Percentiles rank a stretch among this genome's conserved stretches.
These are phyloP conservation scores for Blastomussa wellsi DNA, from an alignment of 92 coral and sea anemone genomes.

Conservation along the genomic window DNA sequence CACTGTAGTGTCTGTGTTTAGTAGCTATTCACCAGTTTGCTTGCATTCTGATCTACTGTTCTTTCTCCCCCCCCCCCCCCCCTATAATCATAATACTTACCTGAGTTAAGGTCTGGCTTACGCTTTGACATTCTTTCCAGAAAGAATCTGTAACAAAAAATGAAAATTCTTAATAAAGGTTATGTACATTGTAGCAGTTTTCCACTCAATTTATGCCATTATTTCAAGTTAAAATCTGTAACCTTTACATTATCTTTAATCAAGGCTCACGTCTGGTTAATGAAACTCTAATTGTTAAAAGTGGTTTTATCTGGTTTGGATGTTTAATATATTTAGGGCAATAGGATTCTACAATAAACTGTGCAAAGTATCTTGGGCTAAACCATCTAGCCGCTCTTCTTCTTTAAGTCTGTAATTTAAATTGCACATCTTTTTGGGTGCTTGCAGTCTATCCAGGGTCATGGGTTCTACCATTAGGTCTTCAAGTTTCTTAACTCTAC, in stretches of 20 bases:
- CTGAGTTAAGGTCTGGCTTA: constrained; percentile 30
- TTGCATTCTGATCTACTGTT: too few species aligned
- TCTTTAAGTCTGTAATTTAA: constrained; percentile 39
- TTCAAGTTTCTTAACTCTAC: constrained; percentile 43
- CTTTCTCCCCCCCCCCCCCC: neutral
- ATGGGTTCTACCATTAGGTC: constrained; percentile 42
- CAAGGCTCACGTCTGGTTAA: constrained; percentile 10
- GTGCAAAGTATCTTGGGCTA: constrained; percentile 21
- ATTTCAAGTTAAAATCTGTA: neutral
- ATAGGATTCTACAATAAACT: constrained; percentile 8
- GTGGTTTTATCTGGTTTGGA: constrained; percentile 7
- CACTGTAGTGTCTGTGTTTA: too few species aligned
- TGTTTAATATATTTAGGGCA: constrained; percentile 11
- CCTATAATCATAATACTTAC: constrained; percentile 25
- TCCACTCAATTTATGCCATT: constrained; percentile 6
- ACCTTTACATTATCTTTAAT: neutral
- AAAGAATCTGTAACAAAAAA: constrained; percentile 23
- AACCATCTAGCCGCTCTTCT: constrained; percentile 37
- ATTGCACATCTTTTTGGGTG: constrained; percentile 23
- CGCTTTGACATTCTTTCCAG: constrained; percentile 31
- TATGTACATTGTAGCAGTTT: constrained; percentile 24
- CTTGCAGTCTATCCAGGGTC: constrained; percentile 40
- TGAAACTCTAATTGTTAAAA: constrained; percentile 15
- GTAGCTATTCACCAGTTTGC: too few species aligned
- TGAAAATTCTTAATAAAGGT: constrained; percentile 27